These are phyloP conservation scores for Drosophila ercepeae DNA, from an alignment of 1,140 invertebrate species.

Conservation along the genomic window DNA sequence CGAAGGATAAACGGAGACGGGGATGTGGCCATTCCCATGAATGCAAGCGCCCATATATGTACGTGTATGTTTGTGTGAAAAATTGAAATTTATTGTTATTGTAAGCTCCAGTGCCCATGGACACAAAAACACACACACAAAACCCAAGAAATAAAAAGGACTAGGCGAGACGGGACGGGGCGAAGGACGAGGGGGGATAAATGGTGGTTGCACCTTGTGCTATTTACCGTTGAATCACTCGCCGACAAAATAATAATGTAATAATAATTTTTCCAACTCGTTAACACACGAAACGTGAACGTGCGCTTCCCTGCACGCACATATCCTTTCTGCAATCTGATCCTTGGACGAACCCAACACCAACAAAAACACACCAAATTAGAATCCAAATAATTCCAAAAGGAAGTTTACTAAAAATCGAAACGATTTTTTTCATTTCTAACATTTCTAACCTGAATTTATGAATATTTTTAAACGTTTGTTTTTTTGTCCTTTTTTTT, in stretches of 20 bases:
- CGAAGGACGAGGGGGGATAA: too few species aligned
- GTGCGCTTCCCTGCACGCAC: slow-evolving; percentile 6
- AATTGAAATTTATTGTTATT: slow-evolving; percentile 80
- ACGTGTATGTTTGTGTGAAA: slow-evolving; percentile 51
- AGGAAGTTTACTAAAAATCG: too few species aligned
- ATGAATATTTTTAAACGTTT: not conserved
- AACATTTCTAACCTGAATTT: too few species aligned
- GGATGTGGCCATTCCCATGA: slow-evolving; percentile 23
- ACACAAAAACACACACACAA: slow-evolving; percentile 12
- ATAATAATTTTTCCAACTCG: slow-evolving; percentile 82
- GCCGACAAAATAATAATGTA: slow-evolving; percentile 79
- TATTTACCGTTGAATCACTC: slow-evolving; percentile 56
- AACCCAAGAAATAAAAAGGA: not conserved
- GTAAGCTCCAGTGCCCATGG: slow-evolving; percentile 52
- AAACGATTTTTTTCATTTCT: too few species aligned
- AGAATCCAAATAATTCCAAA: too few species aligned
- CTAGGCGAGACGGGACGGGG: too few species aligned
- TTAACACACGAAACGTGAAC: slow-evolving; percentile 67
- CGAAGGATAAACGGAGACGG: slow-evolving; percentile 1
- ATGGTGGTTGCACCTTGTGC: slow-evolving; percentile 41
- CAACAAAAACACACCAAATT: too few species aligned
- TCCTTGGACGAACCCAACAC: too few species aligned
- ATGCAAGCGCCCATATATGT: slow-evolving; percentile 26
- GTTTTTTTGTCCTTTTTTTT: not conserved
- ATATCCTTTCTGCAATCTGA: not conserved